Conservation (phyloP, 2,797 vertebrate species). For the Neomorphus geoffroyi region DNA sequence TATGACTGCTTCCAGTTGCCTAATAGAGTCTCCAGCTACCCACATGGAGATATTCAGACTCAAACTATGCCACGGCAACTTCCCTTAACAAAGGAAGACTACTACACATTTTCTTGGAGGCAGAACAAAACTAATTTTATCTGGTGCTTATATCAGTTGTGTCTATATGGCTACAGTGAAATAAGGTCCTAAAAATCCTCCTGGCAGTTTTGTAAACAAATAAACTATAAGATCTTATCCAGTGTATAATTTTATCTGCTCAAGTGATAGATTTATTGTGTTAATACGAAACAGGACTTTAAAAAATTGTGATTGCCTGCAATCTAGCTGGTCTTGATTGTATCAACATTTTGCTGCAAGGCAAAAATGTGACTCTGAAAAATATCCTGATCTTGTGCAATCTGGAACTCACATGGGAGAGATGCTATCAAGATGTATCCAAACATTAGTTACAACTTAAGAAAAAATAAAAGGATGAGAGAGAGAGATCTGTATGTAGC, state of each 20-base stretch:
- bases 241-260: conserved; percentile 57
- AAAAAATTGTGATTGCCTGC: conserved; percentile 70
- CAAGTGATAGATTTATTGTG: conserved; percentile 74
- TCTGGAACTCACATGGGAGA: conserved; percentile 42
- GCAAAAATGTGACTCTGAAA: conserved; percentile 64
- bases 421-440: conserved; percentile 52
- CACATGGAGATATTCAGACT: neutral
- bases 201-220: conserved; percentile 70
- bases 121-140: conserved; percentile 24
- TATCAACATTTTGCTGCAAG: conserved; percentile 60
- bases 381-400: conserved; percentile 48
- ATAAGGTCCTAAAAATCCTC: conserved; percentile 61
- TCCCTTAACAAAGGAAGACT: neutral
- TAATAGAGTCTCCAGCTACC: neutral
- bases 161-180: conserved; percentile 29
- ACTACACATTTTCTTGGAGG: neutral
- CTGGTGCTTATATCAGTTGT: neutral
- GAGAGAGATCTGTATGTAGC: neutral
- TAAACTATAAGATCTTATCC: conserved; percentile 67
- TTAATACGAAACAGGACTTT: conserved; percentile 65
- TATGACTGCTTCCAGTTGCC: neutral
- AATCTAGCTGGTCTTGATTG: conserved; percentile 61
- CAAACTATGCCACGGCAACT: neutral
- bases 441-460: conserved; percentile 39
- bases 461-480: neutral